phyloP scores from a whole-genome alignment of 2,113 vertebrate genomes.

The Cheirogaleus medius region DNA sequence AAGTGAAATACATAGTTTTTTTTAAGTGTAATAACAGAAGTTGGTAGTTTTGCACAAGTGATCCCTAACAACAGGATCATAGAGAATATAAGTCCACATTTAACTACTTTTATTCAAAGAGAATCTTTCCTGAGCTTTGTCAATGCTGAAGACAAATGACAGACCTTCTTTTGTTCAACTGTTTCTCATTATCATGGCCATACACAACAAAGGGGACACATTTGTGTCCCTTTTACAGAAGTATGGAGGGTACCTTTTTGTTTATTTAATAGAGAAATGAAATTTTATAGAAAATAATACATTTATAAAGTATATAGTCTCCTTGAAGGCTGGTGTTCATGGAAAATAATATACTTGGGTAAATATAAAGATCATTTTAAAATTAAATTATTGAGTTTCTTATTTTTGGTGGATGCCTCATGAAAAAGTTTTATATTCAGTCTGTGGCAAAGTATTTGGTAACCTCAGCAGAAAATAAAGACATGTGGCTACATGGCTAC shows the following conservation, averaged over 20 bases:
- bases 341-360: constrained; percentile 14
- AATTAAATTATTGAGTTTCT: constrained; percentile 30
- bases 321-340: background rate
- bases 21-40: background rate
- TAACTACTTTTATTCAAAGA: background rate
- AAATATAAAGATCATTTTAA: constrained; percentile 30
- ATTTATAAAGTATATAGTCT: background rate
- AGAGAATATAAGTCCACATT: background rate
- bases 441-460: background rate
- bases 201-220: background rate
- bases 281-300: background rate
- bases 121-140: background rate
- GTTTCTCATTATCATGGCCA: background rate
- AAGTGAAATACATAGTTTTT: background rate
- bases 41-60: background rate
- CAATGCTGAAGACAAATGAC: background rate
- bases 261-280: background rate
- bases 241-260: background rate
- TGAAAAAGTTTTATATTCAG: constrained; percentile 33
- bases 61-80: background rate
- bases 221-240: background rate
- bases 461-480: constrained; percentile 48
- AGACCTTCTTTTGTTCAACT: background rate
- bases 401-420: constrained; percentile 5
- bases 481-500: background rate